Evolutionary conservation across 2,888 invertebrate species (phyloP), one percentile per base, ranked within the genome.

Genomic region (Pyralis farinalis): DNA sequence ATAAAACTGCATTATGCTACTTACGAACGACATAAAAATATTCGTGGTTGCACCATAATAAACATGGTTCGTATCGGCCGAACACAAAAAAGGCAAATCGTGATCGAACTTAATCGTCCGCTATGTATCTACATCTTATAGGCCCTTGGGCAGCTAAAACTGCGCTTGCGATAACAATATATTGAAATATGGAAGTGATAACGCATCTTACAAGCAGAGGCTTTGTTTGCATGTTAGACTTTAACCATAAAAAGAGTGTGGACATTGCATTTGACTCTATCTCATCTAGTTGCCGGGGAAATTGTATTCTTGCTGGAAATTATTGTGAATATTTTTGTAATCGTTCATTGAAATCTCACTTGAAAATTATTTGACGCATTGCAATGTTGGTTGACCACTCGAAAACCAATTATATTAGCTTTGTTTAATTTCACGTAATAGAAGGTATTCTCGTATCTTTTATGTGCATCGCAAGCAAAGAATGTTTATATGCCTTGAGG

Each of bases 71-170:
- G 25, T 25, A 25, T 25, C 25, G n/a, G 25, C 8, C 25, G 2
- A 8, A 25, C 25, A 25, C 25, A 66, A 71, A 71, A 68, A 71
- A 65, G 58, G 45, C 42, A 61, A 60, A 60, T 71, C 69, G 64
- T 72, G 71, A 65, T 61, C 54, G 43, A 42, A 58, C 61, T 53
- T 69, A 70, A 71, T 68, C 59, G 69, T 47, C 49, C 39, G 42
- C 34, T 43, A 43, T 49, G 53, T 50, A 58, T 55, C 58, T 58
- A 55, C 53, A 52, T 53, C 44, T 49, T 43, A 37, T 28, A 22
- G 41, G 51, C 43, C 42, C 45, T 40, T 16, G 47, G 50, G 51
- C 43, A 12, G 51, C 58, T 74, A 75, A 75, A 65, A 73, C 69
- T 69, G 53, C 51, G 60, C 61, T 47, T 30, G 35, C 8, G 47